These are phyloP conservation scores for Fragum fragum DNA, from an alignment of 2,888 invertebrate genomes.

Conservation along the genomic window DNA sequence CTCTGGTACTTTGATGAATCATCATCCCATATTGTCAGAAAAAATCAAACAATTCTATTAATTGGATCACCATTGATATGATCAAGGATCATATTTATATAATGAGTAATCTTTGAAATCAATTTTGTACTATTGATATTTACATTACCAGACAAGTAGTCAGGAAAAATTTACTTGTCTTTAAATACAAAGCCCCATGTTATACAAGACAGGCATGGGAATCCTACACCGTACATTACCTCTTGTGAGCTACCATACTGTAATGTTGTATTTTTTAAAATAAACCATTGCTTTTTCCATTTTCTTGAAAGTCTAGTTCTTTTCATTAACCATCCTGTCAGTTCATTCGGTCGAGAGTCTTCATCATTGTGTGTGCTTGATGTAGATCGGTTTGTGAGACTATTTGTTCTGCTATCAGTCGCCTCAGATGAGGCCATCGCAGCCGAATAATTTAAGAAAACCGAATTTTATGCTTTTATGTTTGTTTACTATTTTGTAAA, in stretches of 20 bases:
- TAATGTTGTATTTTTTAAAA: constrained; percentile 82
- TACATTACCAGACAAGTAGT: too few species aligned
- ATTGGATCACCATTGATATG: too few species aligned
- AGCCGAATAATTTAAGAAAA: background rate
- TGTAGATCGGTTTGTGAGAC: constrained; percentile 67
- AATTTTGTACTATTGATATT: too few species aligned
- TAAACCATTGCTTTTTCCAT: constrained; percentile 85
- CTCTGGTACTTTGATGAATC: too few species aligned
- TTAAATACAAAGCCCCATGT: too few species aligned
- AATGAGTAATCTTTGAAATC: too few species aligned
- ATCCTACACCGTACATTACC: too few species aligned
- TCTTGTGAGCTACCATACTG: constrained; percentile 83
- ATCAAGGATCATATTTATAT: too few species aligned
- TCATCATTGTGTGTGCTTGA: constrained; percentile 73
- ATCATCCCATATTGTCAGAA: too few species aligned
- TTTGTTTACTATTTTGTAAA: constrained; percentile 25
- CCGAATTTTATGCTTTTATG: background rate
- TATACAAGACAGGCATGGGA: too few species aligned
- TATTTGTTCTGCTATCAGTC: constrained; percentile 76
- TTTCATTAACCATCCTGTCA: constrained; percentile 85
- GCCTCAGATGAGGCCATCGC: constrained; percentile 82
- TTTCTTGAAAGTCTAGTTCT: constrained; percentile 83
- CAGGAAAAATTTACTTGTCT: too few species aligned
- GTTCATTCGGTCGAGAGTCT: constrained; percentile 69
- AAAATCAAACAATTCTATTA: too few species aligned